Evolutionary conservation across 2,113 vertebrate genomes (phyloP).

Genomic region (Aegotheles bennettii): DNA sequence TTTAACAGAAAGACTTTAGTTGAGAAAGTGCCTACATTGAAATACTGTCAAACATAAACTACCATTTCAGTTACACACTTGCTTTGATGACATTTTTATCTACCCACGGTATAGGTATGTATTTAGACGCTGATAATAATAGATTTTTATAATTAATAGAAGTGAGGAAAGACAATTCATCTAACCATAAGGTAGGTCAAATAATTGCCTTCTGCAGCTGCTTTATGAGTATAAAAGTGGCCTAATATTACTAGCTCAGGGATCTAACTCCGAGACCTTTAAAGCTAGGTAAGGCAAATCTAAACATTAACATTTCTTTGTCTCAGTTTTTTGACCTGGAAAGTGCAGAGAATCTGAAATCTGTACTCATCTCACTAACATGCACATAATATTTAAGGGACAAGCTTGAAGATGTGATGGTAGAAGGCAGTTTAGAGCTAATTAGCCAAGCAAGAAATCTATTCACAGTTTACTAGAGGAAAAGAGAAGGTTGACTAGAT

Average conservation of each 20-base stretch:
- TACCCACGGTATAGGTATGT: not conserved
- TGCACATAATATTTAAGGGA: not conserved
- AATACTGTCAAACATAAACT: not conserved
- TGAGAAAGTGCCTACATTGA: not conserved
- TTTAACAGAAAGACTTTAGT: not conserved
- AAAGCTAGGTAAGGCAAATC: not conserved
- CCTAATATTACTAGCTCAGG: not conserved
- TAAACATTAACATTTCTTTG: not conserved
- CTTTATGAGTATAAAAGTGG: not conserved
- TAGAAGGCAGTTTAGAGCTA: not conserved
- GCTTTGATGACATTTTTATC: not conserved
- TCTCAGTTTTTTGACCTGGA: not conserved
- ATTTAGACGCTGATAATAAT: not conserved
- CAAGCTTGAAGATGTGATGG: not conserved
- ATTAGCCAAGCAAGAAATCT: not conserved
- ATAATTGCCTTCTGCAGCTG: not conserved
- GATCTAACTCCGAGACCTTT: not conserved
- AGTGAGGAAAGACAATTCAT: not conserved
- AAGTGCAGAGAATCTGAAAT: not conserved
- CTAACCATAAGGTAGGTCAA: not conserved
- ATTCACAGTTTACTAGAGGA: not conserved
- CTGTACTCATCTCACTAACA: not conserved
- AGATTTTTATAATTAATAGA: not conserved
- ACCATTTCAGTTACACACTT: not conserved
- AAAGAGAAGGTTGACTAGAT: not conserved